Conservation (phyloP, 2,888 invertebrate genomes). For the Melanchra persicariae region DNA sequence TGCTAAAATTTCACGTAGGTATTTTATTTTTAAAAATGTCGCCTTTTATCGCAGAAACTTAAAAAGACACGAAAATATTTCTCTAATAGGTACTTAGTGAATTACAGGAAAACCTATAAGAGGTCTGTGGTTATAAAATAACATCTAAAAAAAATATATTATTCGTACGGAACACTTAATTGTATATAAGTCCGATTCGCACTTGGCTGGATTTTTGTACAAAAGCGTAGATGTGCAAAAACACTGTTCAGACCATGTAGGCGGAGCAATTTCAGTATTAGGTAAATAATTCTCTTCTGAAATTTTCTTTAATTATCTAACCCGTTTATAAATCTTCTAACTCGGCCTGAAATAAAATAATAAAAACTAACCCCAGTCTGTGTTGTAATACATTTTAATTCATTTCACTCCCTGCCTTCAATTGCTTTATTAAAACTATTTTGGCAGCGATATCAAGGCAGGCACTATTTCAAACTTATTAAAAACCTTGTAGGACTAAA, state of each 20-base stretch:
- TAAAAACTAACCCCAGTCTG: neutral
- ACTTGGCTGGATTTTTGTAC: neutral
- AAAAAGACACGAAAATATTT: too few species aligned
- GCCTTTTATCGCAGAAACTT: too few species aligned
- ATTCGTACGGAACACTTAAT: too few species aligned
- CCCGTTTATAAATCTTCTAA: neutral
- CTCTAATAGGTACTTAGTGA: too few species aligned
- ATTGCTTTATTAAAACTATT: constrained; percentile 15
- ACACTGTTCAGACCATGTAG: neutral
- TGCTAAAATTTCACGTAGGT: too few species aligned
- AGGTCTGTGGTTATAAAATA: too few species aligned
- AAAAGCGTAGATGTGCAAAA: neutral
- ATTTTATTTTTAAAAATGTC: too few species aligned
- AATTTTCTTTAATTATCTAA: neutral
- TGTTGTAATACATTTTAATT: constrained; percentile 7
- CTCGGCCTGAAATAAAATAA: neutral
- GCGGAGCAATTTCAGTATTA: neutral
- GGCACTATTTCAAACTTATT: constrained; percentile 28
- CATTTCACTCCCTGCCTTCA: neutral
- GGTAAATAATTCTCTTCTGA: too few species aligned
- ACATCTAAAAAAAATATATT: too few species aligned
- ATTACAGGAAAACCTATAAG: too few species aligned
- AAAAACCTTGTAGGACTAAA: neutral
- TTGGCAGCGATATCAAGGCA: neutral
- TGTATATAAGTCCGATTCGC: too few species aligned